A percentile compares a stretch with the other conserved stretches of the same genome.
Conservation (phyloP, 2,797 vertebrate genomes). For the Dallia pectoralis region DNA sequence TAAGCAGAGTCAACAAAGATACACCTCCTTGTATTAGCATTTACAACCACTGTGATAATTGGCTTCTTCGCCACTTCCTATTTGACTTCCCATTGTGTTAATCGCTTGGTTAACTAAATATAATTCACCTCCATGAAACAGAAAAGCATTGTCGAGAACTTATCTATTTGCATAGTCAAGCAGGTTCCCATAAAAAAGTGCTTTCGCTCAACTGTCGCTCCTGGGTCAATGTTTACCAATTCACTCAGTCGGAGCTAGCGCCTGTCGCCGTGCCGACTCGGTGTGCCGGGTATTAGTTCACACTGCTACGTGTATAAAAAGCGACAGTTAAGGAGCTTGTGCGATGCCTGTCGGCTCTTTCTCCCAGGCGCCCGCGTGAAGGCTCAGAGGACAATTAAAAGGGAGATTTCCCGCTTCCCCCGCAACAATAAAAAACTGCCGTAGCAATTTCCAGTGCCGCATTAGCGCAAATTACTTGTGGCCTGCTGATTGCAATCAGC, state of each 20-base stretch:
- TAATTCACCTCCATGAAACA: neutral
- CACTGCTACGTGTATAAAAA: slow-evolving; percentile 27
- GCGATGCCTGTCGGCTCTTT: slow-evolving; percentile 16
- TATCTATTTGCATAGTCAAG: neutral
- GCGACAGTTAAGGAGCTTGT: slow-evolving; percentile 24
- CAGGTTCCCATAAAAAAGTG: neutral
- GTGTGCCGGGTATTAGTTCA: neutral
- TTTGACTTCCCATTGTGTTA: neutral
- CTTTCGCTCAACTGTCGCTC: neutral
- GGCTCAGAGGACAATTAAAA: slow-evolving; percentile 39
- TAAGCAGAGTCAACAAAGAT: neutral
- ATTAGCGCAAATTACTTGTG: slow-evolving; percentile 43
- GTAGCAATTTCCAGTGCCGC: slow-evolving; percentile 42
- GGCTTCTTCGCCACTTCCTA: neutral
- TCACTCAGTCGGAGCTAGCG: neutral
- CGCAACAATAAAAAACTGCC: slow-evolving; percentile 48
- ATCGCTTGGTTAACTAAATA: neutral
- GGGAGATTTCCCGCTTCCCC: slow-evolving; percentile 40
- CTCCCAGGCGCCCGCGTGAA: slow-evolving; percentile 31
- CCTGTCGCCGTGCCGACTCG: neutral
- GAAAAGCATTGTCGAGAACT: neutral
- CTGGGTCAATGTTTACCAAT: neutral
- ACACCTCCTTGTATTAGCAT: slow-evolving; percentile 4
- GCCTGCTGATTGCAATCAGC: slow-evolving; percentile 37
- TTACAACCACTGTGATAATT: neutral